A percentile compares a stretch with the other conserved stretches of the same genome.
These are phyloP conservation scores for Canis aureus DNA, from an alignment of 2,113 vertebrate species.

Conservation along the genomic window DNA sequence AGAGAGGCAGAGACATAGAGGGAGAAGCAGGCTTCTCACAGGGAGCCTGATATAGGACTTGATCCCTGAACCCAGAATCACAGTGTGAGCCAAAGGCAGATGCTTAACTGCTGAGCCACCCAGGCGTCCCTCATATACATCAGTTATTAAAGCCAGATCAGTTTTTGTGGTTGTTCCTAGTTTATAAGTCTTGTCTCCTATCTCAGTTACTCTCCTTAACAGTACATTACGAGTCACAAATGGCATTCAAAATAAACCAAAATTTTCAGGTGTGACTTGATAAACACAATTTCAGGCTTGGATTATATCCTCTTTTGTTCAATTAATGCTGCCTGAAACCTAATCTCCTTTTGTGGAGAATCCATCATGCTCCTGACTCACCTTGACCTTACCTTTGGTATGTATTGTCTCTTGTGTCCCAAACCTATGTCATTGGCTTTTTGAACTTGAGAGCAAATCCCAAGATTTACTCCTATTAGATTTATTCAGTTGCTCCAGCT, in stretches of 20 bases:
- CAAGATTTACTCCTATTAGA: conserved; percentile 21
- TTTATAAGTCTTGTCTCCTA: background rate
- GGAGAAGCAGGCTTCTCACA: too few species aligned
- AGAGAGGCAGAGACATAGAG: too few species aligned
- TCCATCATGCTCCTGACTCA: conserved; percentile 29
- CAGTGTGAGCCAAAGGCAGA: too few species aligned
- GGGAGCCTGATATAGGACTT: too few species aligned
- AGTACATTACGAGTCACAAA: background rate
- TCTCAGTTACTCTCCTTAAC: background rate
- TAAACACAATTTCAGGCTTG: conserved; percentile 31
- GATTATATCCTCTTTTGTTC: conserved; percentile 72
- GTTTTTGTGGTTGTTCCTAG: conserved; percentile 11
- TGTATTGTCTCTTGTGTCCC: conserved; percentile 6
- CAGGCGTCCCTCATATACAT: background rate
- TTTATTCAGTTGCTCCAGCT: conserved; percentile 1
- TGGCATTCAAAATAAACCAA: conserved; percentile 30
- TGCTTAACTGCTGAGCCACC: too few species aligned
- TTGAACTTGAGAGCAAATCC: conserved; percentile 56
- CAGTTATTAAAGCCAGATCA: conserved; percentile 37
- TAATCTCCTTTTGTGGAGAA: conserved; percentile 39
- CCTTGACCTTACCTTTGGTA: background rate
- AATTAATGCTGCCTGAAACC: conserved; percentile 51
- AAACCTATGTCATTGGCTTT: conserved; percentile 51
- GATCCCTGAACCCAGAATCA: too few species aligned
- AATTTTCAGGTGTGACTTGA: conserved; percentile 52